phyloP scores from a whole-genome alignment of 2,888 invertebrate genomes.

The Drosophila histrio region DNA sequence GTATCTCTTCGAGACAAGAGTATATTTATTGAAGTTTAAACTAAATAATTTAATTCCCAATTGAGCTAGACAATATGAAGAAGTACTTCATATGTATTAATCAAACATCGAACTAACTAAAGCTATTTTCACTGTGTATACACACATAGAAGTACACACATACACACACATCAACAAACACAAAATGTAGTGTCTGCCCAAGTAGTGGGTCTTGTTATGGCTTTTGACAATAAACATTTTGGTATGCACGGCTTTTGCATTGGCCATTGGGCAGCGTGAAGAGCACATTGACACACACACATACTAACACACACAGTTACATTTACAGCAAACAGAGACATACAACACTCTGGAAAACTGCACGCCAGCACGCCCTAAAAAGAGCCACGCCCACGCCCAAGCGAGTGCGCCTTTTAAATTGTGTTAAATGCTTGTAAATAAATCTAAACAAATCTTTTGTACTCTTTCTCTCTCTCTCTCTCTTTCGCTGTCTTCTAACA shows the following conservation, averaged over 20 bases:
- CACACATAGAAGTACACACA: neutral
- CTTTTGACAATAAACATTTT: conserved; percentile 53
- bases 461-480: conserved; percentile 35
- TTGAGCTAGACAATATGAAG: no score
- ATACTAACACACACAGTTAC: conserved; percentile 19
- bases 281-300: conserved; percentile 21
- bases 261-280: conserved; percentile 42
- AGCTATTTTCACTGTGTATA: neutral
- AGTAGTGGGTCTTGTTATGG: conserved; percentile 55
- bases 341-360: conserved; percentile 47
- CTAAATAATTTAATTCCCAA: no score
- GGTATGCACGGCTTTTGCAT: conserved; percentile 58
- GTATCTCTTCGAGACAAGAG: no score
- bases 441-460: conserved; percentile 51
- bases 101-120: neutral
- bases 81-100: no score
- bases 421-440: conserved; percentile 49
- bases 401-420: conserved; percentile 49
- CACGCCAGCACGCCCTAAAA: conserved; percentile 42
- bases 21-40: no score
- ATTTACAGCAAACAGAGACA: conserved; percentile 28
- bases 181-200: conserved; percentile 43
- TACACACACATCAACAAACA: neutral
- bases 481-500: conserved; percentile 12
- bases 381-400: conserved; percentile 35